These are phyloP conservation scores for Crotalus tigris DNA, from an alignment of 2,113 vertebrate species.

Conservation along the genomic window DNA sequence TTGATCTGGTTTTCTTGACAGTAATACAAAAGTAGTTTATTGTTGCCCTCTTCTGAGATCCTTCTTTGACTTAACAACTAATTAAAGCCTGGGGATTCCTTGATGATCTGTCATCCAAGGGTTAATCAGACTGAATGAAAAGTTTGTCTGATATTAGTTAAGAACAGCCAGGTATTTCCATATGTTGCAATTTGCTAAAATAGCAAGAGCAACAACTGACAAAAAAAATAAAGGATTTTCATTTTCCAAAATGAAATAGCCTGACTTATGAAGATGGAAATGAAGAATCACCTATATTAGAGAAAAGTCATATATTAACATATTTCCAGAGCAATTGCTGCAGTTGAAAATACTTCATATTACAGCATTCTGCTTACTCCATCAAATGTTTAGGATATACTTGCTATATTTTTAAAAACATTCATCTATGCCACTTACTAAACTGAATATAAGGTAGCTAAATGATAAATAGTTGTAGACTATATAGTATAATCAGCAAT, in stretches of 20 bases:
- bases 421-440: neutral
- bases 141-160: neutral
- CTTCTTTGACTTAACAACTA: neutral
- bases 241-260: neutral
- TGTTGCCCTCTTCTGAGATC: neutral
- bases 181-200: neutral
- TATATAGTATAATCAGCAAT: neutral
- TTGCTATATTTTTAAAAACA: neutral
- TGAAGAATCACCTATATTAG: neutral
- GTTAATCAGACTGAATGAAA: neutral
- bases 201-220: neutral
- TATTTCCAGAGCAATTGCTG: constrained; percentile 22
- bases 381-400: neutral
- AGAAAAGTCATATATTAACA: neutral
- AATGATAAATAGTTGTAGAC: constrained; percentile 15
- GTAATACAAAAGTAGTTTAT: neutral
- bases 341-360: constrained; percentile 26
- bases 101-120: neutral
- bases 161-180: neutral
- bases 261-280: neutral
- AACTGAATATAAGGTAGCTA: neutral
- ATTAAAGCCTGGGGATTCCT: neutral
- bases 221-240: neutral
- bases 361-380: constrained; percentile 40
- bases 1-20: neutral